Evolutionary conservation across 2,888 invertebrate species (phyloP), one percentile per base, ranked within the genome.

Genomic region (Sphaerophoria rueppellii): DNA sequence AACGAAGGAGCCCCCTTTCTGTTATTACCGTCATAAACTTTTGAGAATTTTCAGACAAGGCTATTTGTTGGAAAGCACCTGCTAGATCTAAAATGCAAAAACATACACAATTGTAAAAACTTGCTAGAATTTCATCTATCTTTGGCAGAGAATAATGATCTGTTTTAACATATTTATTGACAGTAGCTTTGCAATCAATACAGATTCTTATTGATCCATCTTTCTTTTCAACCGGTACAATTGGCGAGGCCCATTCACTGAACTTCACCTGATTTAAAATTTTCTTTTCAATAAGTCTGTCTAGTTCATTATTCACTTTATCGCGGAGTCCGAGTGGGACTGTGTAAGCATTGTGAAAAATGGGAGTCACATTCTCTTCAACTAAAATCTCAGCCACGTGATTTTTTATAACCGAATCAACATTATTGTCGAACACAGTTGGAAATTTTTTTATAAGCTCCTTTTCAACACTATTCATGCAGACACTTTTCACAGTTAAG

Each of bases 211-310:
- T 24, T 24, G 24, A 24, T 24, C 24, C 24, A 24, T 24, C 24
- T 24, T 71, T 52, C 54, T 86, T 86, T 50, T 37, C 46, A 16
- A 78, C 75, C 32, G 55, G 37, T 40, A 81, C 86, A 43, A 85
- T 79, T 14, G 75, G 75, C 5, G 75, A 71, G 50, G 74, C 79
- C 75, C 76, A 76, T 55, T 78, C 40, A 12, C 52, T 70, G 46
- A 63, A 61, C n/a, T 43, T 52, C 6, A 77, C 58, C 4, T 60
- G 61, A 12, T 40, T n/a, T 12, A 70, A 14, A 61, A 88, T 82
- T 6, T 83, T 87, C 9, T 75, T 32, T 11, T 81, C 40, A 0
- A 43, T n/a, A 9, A 69, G 7, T 6, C 69, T 69, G 4, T 69
- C 40, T 55, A 69, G 9, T 43, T 69, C 67, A 24, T 24, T 24